These are phyloP conservation scores for Amiota communis DNA, from an alignment of 2,888 invertebrate genomes.

Conservation along the genomic window DNA sequence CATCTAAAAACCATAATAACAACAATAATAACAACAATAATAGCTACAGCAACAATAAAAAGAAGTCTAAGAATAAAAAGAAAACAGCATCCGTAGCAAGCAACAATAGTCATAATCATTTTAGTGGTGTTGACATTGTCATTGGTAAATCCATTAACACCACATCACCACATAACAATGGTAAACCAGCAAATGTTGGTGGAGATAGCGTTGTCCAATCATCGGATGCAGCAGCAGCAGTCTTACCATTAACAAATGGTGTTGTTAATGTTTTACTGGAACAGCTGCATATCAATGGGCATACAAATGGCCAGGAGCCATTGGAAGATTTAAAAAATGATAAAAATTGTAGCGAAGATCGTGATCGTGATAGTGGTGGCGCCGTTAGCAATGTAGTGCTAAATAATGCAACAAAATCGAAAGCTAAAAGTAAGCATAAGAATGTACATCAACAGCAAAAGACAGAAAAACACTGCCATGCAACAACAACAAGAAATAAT, in stretches of 20 bases:
- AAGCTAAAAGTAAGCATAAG: conserved; percentile 20
- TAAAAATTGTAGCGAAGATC: background rate
- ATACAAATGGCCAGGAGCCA: background rate
- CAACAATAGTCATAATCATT: background rate
- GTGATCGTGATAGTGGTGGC: too few relatives aligned
- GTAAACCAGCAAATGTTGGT: background rate
- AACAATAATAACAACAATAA: background rate
- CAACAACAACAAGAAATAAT: conserved; percentile 4
- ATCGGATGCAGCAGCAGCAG: background rate
- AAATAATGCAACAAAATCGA: conserved; percentile 8
- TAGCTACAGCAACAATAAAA: background rate
- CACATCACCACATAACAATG: background rate
- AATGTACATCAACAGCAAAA: conserved; percentile 5
- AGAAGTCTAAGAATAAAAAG: conserved; percentile 17
- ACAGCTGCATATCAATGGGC: conserved; percentile 14
- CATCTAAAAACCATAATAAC: background rate
- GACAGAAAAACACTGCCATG: conserved; percentile 18
- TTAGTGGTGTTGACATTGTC: background rate
- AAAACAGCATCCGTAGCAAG: background rate
- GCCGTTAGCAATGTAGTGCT: background rate
- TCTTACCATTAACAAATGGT: background rate
- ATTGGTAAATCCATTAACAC: background rate
- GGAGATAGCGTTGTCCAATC: background rate
- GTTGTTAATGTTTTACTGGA: background rate
- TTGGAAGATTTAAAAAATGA: too few relatives aligned